These are phyloP conservation scores for Drosophila seguyi DNA, from an alignment of 1,140 invertebrate species.

Conservation along the genomic window DNA sequence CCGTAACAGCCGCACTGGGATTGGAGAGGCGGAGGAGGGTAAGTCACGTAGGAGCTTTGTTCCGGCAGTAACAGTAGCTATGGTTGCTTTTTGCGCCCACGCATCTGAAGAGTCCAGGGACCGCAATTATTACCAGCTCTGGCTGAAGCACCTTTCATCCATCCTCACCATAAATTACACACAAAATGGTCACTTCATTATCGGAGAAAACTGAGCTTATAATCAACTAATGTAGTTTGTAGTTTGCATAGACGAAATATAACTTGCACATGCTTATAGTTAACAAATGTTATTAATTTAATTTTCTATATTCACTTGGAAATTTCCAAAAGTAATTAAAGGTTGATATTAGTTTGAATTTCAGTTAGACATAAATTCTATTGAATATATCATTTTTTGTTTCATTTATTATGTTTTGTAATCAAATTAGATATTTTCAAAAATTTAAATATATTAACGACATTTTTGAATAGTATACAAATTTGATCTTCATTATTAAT, in stretches of 20 bases:
- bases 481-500: no score
- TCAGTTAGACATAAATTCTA: not conserved
- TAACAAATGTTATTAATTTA: no score
- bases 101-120: conserved; percentile 68
- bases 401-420: no score
- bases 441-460: no score
- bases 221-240: not conserved
- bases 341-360: not conserved
- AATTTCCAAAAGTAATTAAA: not conserved
- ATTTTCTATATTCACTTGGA: not conserved
- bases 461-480: no score
- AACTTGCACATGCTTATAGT: not conserved
- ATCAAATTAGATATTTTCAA: no score
- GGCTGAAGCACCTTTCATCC: conserved; percentile 8
- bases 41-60: conserved; percentile 43
- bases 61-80: conserved; percentile 47
- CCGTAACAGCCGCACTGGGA: conserved; percentile 66
- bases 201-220: not conserved
- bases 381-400: not conserved
- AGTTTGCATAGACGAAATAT: not conserved
- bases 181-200: not conserved
- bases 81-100: conserved; percentile 51
- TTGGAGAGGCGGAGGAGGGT: conserved; percentile 70
- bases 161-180: conserved; percentile 1
- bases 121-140: conserved; percentile 49